phyloP scores from a whole-genome alignment of 2,888 invertebrate genomes.

The Biston stratarius region DNA sequence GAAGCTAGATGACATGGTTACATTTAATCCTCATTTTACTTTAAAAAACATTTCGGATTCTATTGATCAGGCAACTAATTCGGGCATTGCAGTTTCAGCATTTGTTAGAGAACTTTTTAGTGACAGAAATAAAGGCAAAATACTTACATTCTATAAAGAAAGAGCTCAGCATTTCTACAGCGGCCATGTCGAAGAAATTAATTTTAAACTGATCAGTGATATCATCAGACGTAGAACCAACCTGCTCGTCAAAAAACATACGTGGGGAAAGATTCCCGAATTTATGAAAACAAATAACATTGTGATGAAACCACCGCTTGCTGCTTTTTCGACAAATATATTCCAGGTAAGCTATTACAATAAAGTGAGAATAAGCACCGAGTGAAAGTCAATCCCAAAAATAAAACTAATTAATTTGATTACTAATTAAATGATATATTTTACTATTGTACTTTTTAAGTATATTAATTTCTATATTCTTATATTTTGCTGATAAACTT shows the following conservation, averaged over 20 bases:
- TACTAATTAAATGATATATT: too few relatives aligned
- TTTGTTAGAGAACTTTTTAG: conserved; percentile 94
- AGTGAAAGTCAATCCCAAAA: too few relatives aligned
- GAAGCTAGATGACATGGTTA: conserved; percentile 94
- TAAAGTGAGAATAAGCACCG: too few relatives aligned
- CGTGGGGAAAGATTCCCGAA: conserved; percentile 91
- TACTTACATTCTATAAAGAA: conserved; percentile 95
- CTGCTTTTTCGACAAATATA: conserved; percentile 93
- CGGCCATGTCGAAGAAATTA: conserved; percentile 94
- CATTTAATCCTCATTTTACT: conserved; percentile 95
- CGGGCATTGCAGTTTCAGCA: conserved; percentile 92
- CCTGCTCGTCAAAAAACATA: conserved; percentile 91
- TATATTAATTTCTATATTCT: too few relatives aligned
- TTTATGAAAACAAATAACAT: conserved; percentile 91
- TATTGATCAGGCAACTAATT: conserved; percentile 88
- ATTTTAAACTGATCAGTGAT: conserved; percentile 93
- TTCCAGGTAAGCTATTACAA: conserved; percentile 86
- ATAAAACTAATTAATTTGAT: too few relatives aligned
- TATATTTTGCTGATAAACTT: too few relatives aligned
- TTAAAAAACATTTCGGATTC: conserved; percentile 95
- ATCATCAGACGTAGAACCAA: conserved; percentile 93
- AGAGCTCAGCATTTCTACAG: conserved; percentile 95
- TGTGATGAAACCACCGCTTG: conserved; percentile 91
- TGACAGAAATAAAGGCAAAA: conserved; percentile 92
- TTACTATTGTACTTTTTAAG: too few relatives aligned